Conservation (phyloP, 2,888 invertebrate species). For the Diloba caeruleocephala region DNA sequence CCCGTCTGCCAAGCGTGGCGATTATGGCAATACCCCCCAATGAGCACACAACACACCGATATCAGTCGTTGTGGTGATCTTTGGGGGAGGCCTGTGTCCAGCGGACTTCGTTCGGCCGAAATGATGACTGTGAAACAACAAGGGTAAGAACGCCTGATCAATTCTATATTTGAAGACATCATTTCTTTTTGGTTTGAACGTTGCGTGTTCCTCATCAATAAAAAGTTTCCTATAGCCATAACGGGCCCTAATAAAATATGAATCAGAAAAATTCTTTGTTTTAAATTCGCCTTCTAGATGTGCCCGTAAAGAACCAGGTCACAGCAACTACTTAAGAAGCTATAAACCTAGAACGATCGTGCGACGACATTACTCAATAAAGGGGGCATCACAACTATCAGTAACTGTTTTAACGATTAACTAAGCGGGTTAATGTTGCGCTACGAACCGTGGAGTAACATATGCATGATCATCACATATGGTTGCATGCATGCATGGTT, state of each 20-base stretch:
- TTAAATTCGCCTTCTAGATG: conserved; percentile 5
- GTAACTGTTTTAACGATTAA: conserved; percentile 52
- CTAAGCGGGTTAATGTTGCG: conserved; percentile 35
- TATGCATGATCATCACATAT: no score
- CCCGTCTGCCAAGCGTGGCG: no score
- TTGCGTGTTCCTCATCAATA: conserved; percentile 35
- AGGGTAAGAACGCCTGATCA: no score
- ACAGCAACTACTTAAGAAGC: conserved; percentile 16
- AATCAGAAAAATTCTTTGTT: conserved; percentile 16
- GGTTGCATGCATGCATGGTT: no score
- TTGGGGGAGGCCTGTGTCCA: no score
- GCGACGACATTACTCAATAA: conserved; percentile 12
- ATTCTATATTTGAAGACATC: conserved; percentile 14
- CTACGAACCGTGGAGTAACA: conserved; percentile 19
- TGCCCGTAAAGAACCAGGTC: conserved; percentile 13
- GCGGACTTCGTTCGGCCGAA: no score
- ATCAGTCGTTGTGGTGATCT: no score
- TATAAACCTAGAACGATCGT: conserved; percentile 27
- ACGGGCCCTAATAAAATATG: conserved; percentile 39
- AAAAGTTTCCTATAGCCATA: conserved; percentile 29
- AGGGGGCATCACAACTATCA: conserved; percentile 30
- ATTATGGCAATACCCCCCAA: no score
- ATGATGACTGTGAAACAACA: no score
- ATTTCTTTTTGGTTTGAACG: conserved; percentile 23
- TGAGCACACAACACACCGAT: no score